phyloP scores from a whole-genome alignment of 2,113 vertebrate species.

The Jaculus jaculus region DNA sequence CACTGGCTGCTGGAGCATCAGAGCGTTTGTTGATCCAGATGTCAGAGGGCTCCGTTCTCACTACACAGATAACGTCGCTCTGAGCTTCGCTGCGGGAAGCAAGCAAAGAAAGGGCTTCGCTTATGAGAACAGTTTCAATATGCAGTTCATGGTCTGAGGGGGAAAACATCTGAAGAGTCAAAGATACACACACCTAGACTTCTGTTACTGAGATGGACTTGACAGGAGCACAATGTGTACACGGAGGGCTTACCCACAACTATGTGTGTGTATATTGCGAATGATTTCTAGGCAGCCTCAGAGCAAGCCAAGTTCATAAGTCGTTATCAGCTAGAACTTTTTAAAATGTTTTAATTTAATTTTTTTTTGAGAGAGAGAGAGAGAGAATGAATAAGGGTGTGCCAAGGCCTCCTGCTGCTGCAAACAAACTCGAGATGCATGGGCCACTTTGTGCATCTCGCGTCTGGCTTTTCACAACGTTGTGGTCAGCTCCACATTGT shows the following conservation, averaged over 20 bases:
- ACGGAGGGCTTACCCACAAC: fast-evolving
- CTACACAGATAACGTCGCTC: constrained; percentile 13
- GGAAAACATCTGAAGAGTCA: not conserved
- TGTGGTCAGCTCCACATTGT: too few species aligned
- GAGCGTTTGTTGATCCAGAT: not conserved
- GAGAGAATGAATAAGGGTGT: too few species aligned
- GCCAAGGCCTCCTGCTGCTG: too few species aligned
- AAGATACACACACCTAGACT: not conserved
- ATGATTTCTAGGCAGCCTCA: not conserved
- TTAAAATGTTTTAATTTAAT: too few species aligned
- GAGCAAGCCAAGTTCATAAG: not conserved
- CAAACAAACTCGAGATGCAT: too few species aligned
- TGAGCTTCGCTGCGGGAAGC: not conserved
- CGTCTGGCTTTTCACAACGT: too few species aligned
- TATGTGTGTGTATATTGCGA: too few species aligned
- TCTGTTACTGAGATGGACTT: not conserved
- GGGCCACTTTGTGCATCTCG: too few species aligned
- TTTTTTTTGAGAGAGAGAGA: too few species aligned
- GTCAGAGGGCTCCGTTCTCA: not conserved
- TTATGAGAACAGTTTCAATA: not conserved
- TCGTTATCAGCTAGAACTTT: not conserved
- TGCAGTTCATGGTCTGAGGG: not conserved
- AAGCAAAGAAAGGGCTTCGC: not conserved
- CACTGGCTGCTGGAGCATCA: not conserved
- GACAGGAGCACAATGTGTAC: not conserved